Evolutionary conservation across 2,113 vertebrate species (phyloP), one percentile per base, ranked within the genome.

Genomic region (Neodon shergylaensis): DNA sequence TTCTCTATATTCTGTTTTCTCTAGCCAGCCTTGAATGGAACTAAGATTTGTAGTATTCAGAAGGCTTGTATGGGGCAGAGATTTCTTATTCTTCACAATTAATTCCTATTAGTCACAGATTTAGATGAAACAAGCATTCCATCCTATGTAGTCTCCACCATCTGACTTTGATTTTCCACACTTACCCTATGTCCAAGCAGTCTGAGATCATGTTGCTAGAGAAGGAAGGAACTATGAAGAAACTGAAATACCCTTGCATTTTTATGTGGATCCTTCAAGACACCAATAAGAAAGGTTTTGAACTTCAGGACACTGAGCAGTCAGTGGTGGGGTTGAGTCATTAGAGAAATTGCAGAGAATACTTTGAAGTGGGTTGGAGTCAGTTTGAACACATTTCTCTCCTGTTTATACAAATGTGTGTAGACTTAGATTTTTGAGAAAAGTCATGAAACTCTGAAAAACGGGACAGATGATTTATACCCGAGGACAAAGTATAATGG

Each of bases 361-460:
- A 58, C 5, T 65, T 14, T 87, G 72, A 22, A 49, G 12, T 17
- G 1, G 17, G 87, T 17, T 31, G n/a, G 36, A 7, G 24, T 68
- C 47, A 70, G 0, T 90, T 78, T 90, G 28, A 81, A 2, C 49
- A n/a, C 54, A n/a, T 84, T 36, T 31, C 11, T 24, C 7, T 22
- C 22, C 82, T 90, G 36, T 81, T 79, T 94, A 72, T 90, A 39
- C 39, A 92, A 73, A 61, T 78, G 5, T 83, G 42, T 93, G 68
- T 90, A 39, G 26, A 86, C 85, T n/a, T 14, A 82, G 58, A 88
- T 70, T 82, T 91, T 36, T 36, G 8, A 96, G 31, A 58, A 84
- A 95, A 79, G 72, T 49, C 24, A 11, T 10, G 31, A 90, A 4
- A 79, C 58, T 85, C 85, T 93, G 63, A 91, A 88, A 19, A 91